A percentile compares a stretch with the other conserved stretches of the same genome.
Conservation (phyloP, 2,888 invertebrate species). For the Plagiodera versicolora region DNA sequence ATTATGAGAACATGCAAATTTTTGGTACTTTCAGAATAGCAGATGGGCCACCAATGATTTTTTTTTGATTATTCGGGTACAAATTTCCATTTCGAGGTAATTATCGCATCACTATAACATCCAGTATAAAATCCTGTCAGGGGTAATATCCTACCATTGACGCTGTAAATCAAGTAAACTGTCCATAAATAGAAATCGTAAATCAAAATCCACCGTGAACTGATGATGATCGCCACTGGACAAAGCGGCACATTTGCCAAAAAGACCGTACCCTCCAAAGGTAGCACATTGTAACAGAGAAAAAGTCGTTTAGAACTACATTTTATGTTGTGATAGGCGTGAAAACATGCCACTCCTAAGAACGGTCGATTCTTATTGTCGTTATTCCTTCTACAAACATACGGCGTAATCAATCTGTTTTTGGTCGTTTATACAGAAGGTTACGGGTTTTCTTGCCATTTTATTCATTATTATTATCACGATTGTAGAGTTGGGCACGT, state of each 20-base stretch:
- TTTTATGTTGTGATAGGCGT: conserved; percentile 45
- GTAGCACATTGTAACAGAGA: conserved; percentile 27
- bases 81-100: too few relatives aligned
- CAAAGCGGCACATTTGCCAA: conserved; percentile 48
- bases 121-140: conserved; percentile 6
- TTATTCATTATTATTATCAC: background rate
- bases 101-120: background rate
- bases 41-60: too few relatives aligned
- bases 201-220: conserved; percentile 41
- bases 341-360: conserved; percentile 41
- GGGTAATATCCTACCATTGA: conserved; percentile 6
- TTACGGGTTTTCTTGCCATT: too few relatives aligned
- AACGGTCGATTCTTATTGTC: conserved; percentile 23
- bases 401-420: conserved; percentile 13
- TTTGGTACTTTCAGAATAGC: too few relatives aligned
- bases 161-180: conserved; percentile 45
- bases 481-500: too few relatives aligned
- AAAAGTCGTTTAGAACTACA: conserved; percentile 28
- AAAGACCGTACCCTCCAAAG: conserved; percentile 25
- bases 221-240: conserved; percentile 53
- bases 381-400: conserved; percentile 16
- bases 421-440: background rate
- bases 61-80: too few relatives aligned
- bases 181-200: conserved; percentile 39
- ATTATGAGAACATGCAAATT: too few relatives aligned